Evolutionary conservation across 2,113 vertebrate species (phyloP), one percentile per base, ranked within the genome.

Genomic region (Alouatta palliata): DNA sequence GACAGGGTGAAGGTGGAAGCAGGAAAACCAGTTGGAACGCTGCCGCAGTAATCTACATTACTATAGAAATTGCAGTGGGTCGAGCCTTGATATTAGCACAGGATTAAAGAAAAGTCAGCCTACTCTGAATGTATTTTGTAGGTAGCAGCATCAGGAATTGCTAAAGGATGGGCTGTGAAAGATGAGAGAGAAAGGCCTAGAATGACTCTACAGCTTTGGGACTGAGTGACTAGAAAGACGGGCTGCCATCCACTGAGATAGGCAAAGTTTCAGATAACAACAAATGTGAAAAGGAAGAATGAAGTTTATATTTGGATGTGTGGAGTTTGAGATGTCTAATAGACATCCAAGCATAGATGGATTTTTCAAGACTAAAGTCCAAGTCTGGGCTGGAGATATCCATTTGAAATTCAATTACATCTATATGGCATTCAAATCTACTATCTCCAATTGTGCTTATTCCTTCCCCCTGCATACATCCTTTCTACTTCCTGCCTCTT

Each of bases 31-130:
- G n/a, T 27, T 54, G 79, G 61, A 77, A 35, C 58, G 21, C 6
- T 52, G 1, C 54, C 17, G 2, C 12, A 47, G 3, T 35, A 14
- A 54, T 68, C 32, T 9, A 1, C 8, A 1, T 5, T 64, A n/a
- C 70, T 12, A 79, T 30, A 40, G n/a, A 10, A 45, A 64, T 32
- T 64, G 61, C 21, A 11, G 1, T 5, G 21, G 32, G 40, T 11
- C 25, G 8, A 71, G 56, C 68, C 30, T 64, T 5, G 52, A 21
- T 66, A 11, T 11, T 12, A 14, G 12, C 30, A 8, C 19, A 21
- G 32, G 16, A 68, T 37, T 20, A 5, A 64, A 20, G 12, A 7
- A 45, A 47, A n/a, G 37, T 35, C 75, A 21, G 1, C 23, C 73
- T 30, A 61, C 25, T 76, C 64, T 77, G 35, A 6, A 27, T 35